Percentiles rank a stretch among this genome's conserved stretches.
phyloP scores from a whole-genome alignment of 2,888 invertebrate genomes.

The Meganola albula region DNA sequence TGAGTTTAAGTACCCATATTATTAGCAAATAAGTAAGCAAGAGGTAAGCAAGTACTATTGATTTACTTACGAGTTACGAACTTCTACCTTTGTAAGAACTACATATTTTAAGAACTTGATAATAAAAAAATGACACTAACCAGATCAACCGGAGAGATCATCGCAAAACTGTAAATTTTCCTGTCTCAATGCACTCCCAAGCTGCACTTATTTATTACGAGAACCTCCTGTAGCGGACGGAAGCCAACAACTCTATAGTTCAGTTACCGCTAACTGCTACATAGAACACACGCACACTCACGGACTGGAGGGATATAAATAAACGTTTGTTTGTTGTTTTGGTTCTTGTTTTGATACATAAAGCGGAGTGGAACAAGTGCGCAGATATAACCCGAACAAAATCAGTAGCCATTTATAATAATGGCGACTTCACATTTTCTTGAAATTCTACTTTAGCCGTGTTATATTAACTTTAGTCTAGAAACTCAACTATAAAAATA shows the following conservation, averaged over 20 bases:
- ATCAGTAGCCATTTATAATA: constrained; percentile 3
- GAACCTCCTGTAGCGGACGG: too few relatives aligned
- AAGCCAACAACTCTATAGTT: too few relatives aligned
- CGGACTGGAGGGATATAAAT: constrained; percentile 21
- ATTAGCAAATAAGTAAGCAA: too few relatives aligned
- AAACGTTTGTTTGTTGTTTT: constrained; percentile 38
- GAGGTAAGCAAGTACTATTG: too few relatives aligned
- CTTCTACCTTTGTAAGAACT: too few relatives aligned
- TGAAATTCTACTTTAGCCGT: constrained; percentile 1
- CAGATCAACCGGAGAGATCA: constrained; percentile 35
- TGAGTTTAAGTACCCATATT: too few relatives aligned
- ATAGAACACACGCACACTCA: background rate
- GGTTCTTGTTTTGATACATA: constrained; percentile 23
- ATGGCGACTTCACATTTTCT: background rate
- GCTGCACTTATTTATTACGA: too few relatives aligned
- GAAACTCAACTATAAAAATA: too few relatives aligned
- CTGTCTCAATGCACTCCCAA: constrained; percentile 13
- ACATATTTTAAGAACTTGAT: background rate
- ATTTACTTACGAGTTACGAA: too few relatives aligned
- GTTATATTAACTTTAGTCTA: constrained; percentile 19
- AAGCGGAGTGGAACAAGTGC: constrained; percentile 15
- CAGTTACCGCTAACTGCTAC: constrained; percentile 19
- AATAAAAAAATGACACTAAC: constrained; percentile 21
- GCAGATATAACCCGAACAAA: constrained; percentile 10
- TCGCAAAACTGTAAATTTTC: constrained; percentile 19